Percentiles rank a stretch among this genome's conserved stretches.
These are phyloP conservation scores for Caenorhabditis doughertyi DNA, from an alignment of 2,888 invertebrate species.

Conservation along the genomic window DNA sequence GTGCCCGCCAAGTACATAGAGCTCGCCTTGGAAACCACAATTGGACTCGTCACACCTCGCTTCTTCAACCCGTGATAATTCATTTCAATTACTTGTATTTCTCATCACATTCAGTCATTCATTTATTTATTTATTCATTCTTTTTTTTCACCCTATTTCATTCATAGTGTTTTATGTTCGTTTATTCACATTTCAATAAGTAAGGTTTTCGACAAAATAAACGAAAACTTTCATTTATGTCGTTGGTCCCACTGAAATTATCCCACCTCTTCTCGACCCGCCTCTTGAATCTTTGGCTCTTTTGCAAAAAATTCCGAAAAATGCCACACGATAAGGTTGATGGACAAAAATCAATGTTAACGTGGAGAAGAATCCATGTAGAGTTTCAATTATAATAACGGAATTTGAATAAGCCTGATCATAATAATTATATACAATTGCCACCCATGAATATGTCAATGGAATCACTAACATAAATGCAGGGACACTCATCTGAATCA, in stretches of 20 bases:
- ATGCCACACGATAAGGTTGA: conserved; percentile 16
- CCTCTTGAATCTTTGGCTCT: no score
- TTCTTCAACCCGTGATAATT: no score
- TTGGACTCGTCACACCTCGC: no score
- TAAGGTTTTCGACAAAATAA: no score
- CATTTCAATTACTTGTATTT: no score
- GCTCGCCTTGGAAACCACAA: no score
- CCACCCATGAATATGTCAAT: background rate
- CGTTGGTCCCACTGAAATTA: background rate
- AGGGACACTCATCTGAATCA: background rate
- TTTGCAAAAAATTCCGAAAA: background rate
- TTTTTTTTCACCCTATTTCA: no score
- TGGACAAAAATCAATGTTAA: conserved; percentile 6
- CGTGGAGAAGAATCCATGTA: conserved; percentile 13
- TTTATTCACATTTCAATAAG: no score
- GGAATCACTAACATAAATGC: background rate
- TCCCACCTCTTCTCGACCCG: background rate
- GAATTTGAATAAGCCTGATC: background rate
- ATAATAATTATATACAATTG: background rate
- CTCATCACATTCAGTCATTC: background rate
- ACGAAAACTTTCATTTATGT: no score
- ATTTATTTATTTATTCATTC: no score
- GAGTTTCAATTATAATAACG: background rate
- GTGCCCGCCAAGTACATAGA: no score
- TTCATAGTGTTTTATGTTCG: no score